A percentile compares a stretch with the other conserved stretches of the same genome.
Conservation (phyloP, 1,140 invertebrate species). For the Batillaria attramentaria region DNA sequence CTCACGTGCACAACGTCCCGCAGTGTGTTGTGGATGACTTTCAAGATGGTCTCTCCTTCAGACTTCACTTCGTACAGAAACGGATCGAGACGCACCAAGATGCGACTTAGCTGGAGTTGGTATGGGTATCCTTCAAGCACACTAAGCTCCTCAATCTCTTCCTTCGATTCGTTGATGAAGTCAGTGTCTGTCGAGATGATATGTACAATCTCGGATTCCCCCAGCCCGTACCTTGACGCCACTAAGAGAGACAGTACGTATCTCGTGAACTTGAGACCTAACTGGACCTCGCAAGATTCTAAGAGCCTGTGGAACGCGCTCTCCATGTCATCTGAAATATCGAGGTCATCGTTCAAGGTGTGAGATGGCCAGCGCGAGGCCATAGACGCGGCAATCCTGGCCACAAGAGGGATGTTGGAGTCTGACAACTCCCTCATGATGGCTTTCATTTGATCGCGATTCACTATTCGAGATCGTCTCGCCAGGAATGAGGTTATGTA, state of each 20-base stretch:
- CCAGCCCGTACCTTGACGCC: conserved; percentile 38
- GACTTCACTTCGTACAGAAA: conserved; percentile 39
- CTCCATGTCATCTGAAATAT: conserved; percentile 24
- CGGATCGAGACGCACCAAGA: conserved; percentile 29
- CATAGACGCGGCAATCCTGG: conserved; percentile 19
- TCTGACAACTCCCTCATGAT: conserved; percentile 27
- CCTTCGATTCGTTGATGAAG: conserved; percentile 39
- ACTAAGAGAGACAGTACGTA: conserved; percentile 41
- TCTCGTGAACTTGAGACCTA: conserved; percentile 38
- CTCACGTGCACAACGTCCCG: conserved; percentile 25
- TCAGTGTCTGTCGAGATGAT: conserved; percentile 36
- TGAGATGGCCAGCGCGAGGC: conserved; percentile 38
- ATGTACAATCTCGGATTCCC: conserved; percentile 42
- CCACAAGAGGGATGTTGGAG: conserved; percentile 28
- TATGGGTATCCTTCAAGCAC: conserved; percentile 46
- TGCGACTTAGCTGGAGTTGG: conserved; percentile 39
- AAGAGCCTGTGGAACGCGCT: conserved; percentile 34
- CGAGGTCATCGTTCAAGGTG: conserved; percentile 32
- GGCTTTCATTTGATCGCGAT: conserved; percentile 30
- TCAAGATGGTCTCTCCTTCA: conserved; percentile 44
- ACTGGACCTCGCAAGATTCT: conserved; percentile 30
- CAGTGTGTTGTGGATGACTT: conserved; percentile 25
- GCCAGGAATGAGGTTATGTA: conserved; percentile 23
- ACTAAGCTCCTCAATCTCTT: conserved; percentile 37
- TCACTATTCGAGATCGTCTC: conserved; percentile 23